A percentile compares a stretch with the other conserved stretches of the same genome.
phyloP scores from a whole-genome alignment of 1,140 invertebrate genomes.

The Sminthurides bifidus region DNA sequence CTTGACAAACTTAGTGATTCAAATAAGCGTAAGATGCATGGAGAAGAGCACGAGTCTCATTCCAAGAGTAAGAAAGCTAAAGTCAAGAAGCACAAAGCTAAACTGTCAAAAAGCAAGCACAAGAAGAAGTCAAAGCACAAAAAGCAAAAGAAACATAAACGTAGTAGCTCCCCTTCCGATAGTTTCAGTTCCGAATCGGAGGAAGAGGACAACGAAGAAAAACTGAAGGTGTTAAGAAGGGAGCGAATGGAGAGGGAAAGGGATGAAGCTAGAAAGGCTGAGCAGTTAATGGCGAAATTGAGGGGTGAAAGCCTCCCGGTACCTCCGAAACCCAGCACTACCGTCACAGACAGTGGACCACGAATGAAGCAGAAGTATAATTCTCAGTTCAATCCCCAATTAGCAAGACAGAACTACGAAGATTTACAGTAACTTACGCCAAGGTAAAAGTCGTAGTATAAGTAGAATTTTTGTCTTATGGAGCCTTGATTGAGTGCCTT shows the following conservation, averaged over 20 bases:
- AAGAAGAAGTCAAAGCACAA: constrained; percentile 36
- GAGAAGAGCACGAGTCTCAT: not conserved
- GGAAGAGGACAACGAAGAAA: constrained; percentile 33
- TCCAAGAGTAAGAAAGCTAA: constrained; percentile 28
- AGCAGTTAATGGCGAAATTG: constrained; percentile 54
- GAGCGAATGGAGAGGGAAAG: constrained; percentile 67
- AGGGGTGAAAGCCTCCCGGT: constrained; percentile 39
- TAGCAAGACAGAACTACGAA: constrained; percentile 63
- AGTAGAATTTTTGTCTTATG: too few relatives aligned
- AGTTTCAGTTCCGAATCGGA: constrained; percentile 29
- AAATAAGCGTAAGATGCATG: constrained; percentile 35
- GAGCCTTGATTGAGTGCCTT: too few relatives aligned
- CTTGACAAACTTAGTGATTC: constrained; percentile 32
- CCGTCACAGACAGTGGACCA: constrained; percentile 28
- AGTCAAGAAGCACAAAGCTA: constrained; percentile 34
- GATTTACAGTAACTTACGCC: too few relatives aligned
- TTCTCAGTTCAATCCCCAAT: constrained; percentile 82
- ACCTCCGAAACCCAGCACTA: constrained; percentile 8
- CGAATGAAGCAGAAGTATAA: constrained; percentile 64
- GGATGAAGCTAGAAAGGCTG: constrained; percentile 56
- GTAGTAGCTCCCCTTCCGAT: constrained; percentile 22
- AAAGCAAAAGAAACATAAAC: constrained; percentile 37
- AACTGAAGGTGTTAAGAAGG: constrained; percentile 61
- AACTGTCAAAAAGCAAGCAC: constrained; percentile 41
- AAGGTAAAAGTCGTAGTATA: too few relatives aligned